A percentile compares a stretch with the other conserved stretches of the same genome.
Conservation (phyloP, 1,140 invertebrate species). For the Hydropsyche tenuis region DNA sequence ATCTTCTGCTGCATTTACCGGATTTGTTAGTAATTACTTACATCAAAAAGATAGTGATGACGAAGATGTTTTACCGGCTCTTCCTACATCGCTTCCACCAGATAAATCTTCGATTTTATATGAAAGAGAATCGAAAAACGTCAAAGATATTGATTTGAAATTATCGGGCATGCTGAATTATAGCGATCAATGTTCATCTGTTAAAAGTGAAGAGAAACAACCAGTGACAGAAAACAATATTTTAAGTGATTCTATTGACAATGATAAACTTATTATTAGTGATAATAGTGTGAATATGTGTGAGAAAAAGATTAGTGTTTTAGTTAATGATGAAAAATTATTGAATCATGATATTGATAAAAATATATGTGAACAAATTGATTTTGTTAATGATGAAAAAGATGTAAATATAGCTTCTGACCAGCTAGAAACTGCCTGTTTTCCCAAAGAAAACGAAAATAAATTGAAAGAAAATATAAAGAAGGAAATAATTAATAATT, state of each 20-base stretch:
- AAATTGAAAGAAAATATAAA: slow-evolving; percentile 32
- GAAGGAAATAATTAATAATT: slow-evolving; percentile 32
- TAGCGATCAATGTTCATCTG: neutral
- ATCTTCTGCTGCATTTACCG: slow-evolving; percentile 54
- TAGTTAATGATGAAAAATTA: slow-evolving; percentile 3
- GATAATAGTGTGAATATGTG: neutral
- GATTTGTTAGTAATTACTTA: slow-evolving; percentile 56
- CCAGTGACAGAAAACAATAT: neutral
- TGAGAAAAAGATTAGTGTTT: slow-evolving; percentile 14
- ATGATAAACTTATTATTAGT: neutral
- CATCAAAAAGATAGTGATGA: slow-evolving; percentile 34
- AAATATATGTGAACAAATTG: neutral
- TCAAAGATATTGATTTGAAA: neutral
- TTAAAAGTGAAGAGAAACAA: neutral
- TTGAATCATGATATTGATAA: neutral
- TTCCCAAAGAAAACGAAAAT: slow-evolving; percentile 49
- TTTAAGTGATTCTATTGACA: slow-evolving; percentile 17
- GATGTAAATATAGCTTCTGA: slow-evolving; percentile 48
- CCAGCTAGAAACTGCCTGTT: slow-evolving; percentile 50
- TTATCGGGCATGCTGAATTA: neutral
- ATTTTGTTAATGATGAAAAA: slow-evolving; percentile 42
- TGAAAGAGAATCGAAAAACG: slow-evolving; percentile 30
- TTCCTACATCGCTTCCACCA: slow-evolving; percentile 54
- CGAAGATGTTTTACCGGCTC: slow-evolving; percentile 52
- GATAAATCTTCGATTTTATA: slow-evolving; percentile 11